A percentile compares a stretch with the other conserved stretches of the same genome.
Evolutionary conservation across 2,888 invertebrate species (phyloP).

Genomic region (Hypolimnas misippus): DNA sequence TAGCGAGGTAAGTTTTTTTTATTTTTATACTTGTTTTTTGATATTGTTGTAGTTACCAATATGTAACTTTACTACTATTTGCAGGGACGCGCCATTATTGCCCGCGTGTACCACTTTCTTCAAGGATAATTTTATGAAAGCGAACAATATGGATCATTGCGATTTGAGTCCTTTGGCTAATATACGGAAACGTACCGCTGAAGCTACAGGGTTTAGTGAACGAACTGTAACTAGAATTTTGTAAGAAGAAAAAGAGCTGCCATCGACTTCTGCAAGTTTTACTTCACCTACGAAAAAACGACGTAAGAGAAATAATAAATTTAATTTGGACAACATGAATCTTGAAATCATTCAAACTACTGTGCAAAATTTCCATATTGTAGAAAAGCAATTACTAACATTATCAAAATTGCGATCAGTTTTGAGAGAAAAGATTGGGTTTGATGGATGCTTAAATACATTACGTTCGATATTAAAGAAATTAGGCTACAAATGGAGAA

Average conservation of each 20-base stretch:
- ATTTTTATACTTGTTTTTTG: slow-evolving; percentile 2
- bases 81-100: slow-evolving; percentile 11
- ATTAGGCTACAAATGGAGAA: slow-evolving; percentile 1
- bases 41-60: slow-evolving; percentile 4
- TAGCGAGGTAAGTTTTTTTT: slow-evolving; percentile 3
- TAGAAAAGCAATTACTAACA: slow-evolving; percentile 5
- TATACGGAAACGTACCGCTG: not conserved
- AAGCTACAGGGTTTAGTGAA: slow-evolving; percentile 1
- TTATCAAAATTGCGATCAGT: not conserved
- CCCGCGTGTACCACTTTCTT: slow-evolving; percentile 11
- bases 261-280: not conserved
- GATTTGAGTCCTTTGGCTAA: slow-evolving; percentile 13
- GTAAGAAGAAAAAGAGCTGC: not conserved
- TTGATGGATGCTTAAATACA: slow-evolving; percentile 7
- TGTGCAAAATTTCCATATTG: slow-evolving; percentile 9
- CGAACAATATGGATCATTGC: slow-evolving; percentile 12
- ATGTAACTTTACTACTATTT: slow-evolving; percentile 9
- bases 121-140: slow-evolving; percentile 15
- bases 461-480: slow-evolving; percentile 1
- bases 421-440: not conserved
- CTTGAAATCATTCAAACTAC: slow-evolving; percentile 4
- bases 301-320: slow-evolving; percentile 7
- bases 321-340: slow-evolving; percentile 7
- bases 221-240: not conserved
- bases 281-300: slow-evolving; percentile 7